A percentile compares a stretch with the other conserved stretches of the same genome.
These are phyloP conservation scores for Portevinia maculata DNA, from an alignment of 2,888 invertebrate genomes.

Conservation along the genomic window DNA sequence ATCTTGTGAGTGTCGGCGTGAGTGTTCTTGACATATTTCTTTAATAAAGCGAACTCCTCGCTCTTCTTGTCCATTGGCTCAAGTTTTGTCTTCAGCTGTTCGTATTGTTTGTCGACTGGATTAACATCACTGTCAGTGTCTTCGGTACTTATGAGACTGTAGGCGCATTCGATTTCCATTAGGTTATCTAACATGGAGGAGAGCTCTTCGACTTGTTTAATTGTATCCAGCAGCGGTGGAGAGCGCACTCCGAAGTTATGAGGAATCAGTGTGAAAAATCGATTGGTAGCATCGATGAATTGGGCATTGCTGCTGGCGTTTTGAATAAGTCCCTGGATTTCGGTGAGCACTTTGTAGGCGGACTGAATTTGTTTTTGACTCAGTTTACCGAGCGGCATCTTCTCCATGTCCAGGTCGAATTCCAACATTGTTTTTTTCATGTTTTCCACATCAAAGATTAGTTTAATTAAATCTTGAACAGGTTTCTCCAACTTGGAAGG, in stretches of 20 bases:
- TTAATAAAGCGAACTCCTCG: conserved; percentile 89
- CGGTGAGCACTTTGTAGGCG: conserved; percentile 92
- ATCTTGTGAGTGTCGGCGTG: conserved; percentile 94
- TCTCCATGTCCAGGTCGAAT: conserved; percentile 97
- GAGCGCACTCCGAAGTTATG: conserved; percentile 95
- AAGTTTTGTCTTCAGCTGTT: conserved; percentile 92
- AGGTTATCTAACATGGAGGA: conserved; percentile 95
- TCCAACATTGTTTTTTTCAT: conserved; percentile 97
- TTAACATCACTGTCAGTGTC: conserved; percentile 81
- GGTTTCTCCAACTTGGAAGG: conserved; percentile 88
- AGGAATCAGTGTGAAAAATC: conserved; percentile 97
- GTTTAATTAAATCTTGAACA: conserved; percentile 91
- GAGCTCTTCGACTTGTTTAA: conserved; percentile 88
- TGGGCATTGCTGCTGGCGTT: conserved; percentile 82
- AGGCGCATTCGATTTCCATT: conserved; percentile 97
- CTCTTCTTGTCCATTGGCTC: conserved; percentile 86
- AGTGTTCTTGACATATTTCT: conserved; percentile 93
- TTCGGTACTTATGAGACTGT: conserved; percentile 89
- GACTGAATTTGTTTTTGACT: conserved; percentile 94
- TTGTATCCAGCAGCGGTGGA: conserved; percentile 91
- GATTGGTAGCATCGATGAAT: conserved; percentile 94
- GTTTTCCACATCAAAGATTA: conserved; percentile 94
- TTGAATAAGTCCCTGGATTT: conserved; percentile 86
- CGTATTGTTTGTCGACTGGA: conserved; percentile 93
- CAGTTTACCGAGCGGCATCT: conserved; percentile 99